Evolutionary conservation across 2,888 invertebrate genomes (phyloP), one percentile per base, ranked within the genome.

Genomic region (Parasteatoda lunata): DNA sequence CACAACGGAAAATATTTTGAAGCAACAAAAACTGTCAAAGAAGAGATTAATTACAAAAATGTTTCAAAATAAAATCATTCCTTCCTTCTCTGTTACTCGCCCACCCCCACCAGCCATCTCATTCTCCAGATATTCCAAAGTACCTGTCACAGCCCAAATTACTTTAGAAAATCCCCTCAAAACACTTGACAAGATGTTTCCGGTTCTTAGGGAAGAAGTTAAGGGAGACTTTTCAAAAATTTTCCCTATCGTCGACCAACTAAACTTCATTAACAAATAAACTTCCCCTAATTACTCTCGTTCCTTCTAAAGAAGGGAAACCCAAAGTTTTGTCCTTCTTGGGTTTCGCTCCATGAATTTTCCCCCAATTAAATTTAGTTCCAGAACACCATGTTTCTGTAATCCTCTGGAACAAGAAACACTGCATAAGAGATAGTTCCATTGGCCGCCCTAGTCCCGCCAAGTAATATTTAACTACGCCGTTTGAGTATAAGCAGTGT

Each of bases 231-330:
- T 70, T 11, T 54, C 54, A 54, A 54, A 73, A 73, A 73, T 54
- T 73, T 73, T 73, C n/a, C 59, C 73, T 59, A 73, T 59, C 73
- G 73, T 45, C 54, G 47, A 54, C 54, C 30, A 30, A 48, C 77
- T 6, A 77, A 77, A 77, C 51, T 77, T 77, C 77, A 77, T 77
- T 77, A 77, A 77, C 66, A 30, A 77, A 77, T 77, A 77, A 77
- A 77, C 77, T 77, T 77, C 77, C 30, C 51, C 77, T 77, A 77
- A 77, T 77, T 77, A 77, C 77, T 77, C 49, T 45, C 13, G 5
- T 11, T 30, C 11, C 51, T 13, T 30, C 7, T 30, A 77, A 77
- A 49, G 49, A 77, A 51, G 54, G 73, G 45, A 73, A 73, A 73
- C 9, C 59, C 73, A 73, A 52, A 73, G 52, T 73, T 73, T 45